A percentile compares a stretch with the other conserved stretches of the same genome.
These are phyloP conservation scores for Andrena bucephala DNA, from an alignment of 2,888 invertebrate species.

Conservation along the genomic window DNA sequence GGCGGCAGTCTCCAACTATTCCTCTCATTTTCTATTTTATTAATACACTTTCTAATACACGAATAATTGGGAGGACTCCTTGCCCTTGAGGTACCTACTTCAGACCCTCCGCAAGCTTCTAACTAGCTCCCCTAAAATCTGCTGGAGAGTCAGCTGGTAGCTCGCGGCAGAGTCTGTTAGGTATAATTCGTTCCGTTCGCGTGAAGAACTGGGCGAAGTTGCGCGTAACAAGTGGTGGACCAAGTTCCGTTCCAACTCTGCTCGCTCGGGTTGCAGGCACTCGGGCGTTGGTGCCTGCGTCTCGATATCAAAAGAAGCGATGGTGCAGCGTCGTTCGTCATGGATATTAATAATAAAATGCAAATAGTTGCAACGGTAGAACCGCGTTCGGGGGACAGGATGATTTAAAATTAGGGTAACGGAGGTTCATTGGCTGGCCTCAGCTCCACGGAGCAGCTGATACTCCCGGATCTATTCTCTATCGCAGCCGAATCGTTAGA, in stretches of 20 bases:
- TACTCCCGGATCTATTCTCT: background rate
- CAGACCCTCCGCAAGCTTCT: too few species aligned
- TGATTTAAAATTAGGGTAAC: too few species aligned
- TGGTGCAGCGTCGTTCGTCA: background rate
- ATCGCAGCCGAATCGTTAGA: background rate
- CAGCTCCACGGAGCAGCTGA: too few species aligned
- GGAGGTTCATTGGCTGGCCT: too few species aligned
- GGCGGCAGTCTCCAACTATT: too few species aligned
- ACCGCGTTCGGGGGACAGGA: too few species aligned
- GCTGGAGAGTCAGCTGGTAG: background rate
- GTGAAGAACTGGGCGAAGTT: background rate
- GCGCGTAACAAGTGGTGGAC: background rate
- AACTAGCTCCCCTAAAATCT: background rate
- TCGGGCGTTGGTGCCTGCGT: background rate
- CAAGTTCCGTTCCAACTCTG: conserved; percentile 2
- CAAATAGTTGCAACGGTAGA: conserved; percentile 4
- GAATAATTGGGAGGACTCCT: too few species aligned
- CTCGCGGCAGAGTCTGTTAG: background rate
- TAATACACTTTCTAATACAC: too few species aligned
- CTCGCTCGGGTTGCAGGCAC: background rate
- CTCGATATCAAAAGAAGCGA: too few species aligned
- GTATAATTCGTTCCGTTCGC: background rate
- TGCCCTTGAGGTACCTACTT: too few species aligned
- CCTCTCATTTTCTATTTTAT: too few species aligned
- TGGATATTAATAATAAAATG: background rate